Evolutionary conservation across 2,797 vertebrate species (phyloP).

Genomic region (Poliocrania exsul): DNA sequence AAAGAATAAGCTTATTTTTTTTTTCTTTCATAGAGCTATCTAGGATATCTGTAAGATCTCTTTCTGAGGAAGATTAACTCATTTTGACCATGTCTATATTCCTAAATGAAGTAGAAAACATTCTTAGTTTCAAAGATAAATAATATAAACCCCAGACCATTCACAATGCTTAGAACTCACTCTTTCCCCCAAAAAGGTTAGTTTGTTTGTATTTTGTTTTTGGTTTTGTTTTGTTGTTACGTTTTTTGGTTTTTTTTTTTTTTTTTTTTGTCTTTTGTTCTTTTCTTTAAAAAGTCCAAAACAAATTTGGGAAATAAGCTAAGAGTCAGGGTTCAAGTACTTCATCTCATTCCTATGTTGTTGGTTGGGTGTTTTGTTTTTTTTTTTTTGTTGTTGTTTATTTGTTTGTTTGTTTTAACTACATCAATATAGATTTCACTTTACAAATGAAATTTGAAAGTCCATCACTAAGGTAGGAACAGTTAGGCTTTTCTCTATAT

Average conservation of each 20-base stretch:
- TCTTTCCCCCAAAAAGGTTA: background rate
- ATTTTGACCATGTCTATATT: background rate
- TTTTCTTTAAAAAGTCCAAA: background rate
- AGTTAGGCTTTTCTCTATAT: background rate
- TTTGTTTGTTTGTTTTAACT: no score
- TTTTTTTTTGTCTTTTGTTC: background rate
- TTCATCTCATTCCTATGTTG: background rate
- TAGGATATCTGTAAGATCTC: background rate
- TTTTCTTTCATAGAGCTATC: background rate
- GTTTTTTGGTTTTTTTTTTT: background rate
- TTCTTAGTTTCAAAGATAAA: background rate
- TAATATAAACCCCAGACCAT: background rate
- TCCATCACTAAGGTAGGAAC: background rate
- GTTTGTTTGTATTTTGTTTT: no score
- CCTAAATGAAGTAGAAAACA: background rate
- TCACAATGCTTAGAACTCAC: background rate
- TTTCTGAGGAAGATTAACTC: background rate
- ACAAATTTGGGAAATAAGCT: background rate
- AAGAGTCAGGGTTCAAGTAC: accelerated
- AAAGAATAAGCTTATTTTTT: background rate
- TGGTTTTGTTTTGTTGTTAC: no score
- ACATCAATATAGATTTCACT: background rate
- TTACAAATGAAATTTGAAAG: background rate
- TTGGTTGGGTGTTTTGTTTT: no score
- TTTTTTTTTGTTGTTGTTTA: background rate